Conservation (phyloP, 2,113 vertebrate species). For the Mus musculus region GRCm39 chr5:119408501-119409000, state of each 20-base stretch:
- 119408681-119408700: not conserved
- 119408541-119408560: not conserved
- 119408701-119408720: not conserved
- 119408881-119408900: too few species aligned
- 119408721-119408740: not conserved
- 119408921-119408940: too few species aligned
- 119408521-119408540: not conserved
- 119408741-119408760: not conserved
- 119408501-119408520: not conserved
- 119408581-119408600: not conserved
- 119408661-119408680: not conserved
- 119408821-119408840: too few species aligned
- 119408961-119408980: not conserved
- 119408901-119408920: too few species aligned
- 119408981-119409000: not conserved
- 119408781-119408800: not conserved
- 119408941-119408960: not conserved
- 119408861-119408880: too few species aligned
- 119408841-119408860: too few species aligned
- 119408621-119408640: not conserved
- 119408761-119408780: not conserved
- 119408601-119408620: not conserved
- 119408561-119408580: not conserved
- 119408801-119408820: too few species aligned
- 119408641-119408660: not conserved